phyloP scores from a whole-genome alignment of 1,140 invertebrate species.

The Tetragnatha versicolor region DNA sequence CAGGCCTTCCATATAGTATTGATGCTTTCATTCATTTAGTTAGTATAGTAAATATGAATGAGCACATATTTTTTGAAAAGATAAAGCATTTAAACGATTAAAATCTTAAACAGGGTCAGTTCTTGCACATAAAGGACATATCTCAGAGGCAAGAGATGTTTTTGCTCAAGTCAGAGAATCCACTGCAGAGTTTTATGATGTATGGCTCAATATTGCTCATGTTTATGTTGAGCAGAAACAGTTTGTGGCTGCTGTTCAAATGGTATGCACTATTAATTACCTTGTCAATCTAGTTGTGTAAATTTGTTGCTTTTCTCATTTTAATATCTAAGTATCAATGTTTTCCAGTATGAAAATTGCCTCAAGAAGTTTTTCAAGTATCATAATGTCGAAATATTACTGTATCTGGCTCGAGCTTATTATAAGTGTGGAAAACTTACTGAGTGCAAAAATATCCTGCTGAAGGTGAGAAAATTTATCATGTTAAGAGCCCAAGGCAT shows the following conservation, averaged over 20 bases:
- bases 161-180: conserved; percentile 98
- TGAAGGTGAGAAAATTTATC: no score
- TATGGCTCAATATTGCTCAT: conserved; percentile 99
- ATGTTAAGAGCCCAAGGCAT: no score
- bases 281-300: not conserved
- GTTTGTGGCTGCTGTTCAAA: conserved; percentile 98
- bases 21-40: no score
- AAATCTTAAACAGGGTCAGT: no score
- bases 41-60: no score
- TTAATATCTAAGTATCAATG: not conserved
- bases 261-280: conserved; percentile 70
- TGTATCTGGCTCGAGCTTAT: conserved; percentile 94
- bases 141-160: conserved; percentile 96
- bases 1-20: no score
- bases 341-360: conserved; percentile 94
- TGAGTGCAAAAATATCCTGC: conserved; percentile 85
- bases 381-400: conserved; percentile 92
- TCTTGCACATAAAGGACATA: conserved; percentile 89
- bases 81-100: no score
- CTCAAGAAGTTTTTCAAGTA: conserved; percentile 96
- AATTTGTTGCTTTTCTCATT: not conserved
- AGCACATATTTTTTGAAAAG: no score
- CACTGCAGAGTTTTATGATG: conserved; percentile 98
- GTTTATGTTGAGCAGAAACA: conserved; percentile 99
- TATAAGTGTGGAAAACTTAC: conserved; percentile 88